These are phyloP conservation scores for Cosmia trapezina DNA, from an alignment of 2,888 invertebrate genomes.

Conservation along the genomic window DNA sequence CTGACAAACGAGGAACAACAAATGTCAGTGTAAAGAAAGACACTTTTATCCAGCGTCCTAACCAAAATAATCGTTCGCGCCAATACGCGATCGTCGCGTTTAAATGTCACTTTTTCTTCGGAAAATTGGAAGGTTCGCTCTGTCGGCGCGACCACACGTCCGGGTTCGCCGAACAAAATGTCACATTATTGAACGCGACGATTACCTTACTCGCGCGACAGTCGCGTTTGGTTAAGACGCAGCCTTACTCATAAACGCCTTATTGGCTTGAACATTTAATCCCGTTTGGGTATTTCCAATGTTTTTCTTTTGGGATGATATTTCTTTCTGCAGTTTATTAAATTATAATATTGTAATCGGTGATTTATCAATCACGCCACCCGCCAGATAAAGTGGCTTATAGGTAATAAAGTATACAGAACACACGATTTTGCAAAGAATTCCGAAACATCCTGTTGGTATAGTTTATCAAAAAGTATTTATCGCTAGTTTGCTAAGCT, in stretches of 20 bases:
- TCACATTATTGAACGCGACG: background rate
- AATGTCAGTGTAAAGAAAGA: background rate
- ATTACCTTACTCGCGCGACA: background rate
- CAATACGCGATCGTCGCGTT: background rate
- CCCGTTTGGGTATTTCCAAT: slow-evolving; percentile 14
- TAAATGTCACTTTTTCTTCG: too few relatives aligned
- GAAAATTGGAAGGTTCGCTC: too few relatives aligned
- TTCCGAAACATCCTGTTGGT: too few relatives aligned
- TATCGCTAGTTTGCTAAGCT: background rate
- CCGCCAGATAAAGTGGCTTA: slow-evolving; percentile 10
- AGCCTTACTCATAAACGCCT: slow-evolving; percentile 6
- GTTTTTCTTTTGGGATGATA: slow-evolving; percentile 1
- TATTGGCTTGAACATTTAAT: slow-evolving; percentile 15
- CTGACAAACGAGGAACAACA: background rate
- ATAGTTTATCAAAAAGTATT: background rate
- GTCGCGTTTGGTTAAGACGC: background rate
- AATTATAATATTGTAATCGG: slow-evolving; percentile 25
- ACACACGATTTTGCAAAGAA: background rate
- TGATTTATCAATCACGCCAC: slow-evolving; percentile 43
- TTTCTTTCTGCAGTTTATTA: background rate
- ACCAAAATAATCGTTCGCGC: background rate
- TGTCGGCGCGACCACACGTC: too few relatives aligned
- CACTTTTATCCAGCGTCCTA: background rate
- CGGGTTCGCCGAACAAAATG: background rate
- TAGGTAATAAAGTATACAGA: background rate